These are phyloP conservation scores for Lathronympha strigana DNA, from an alignment of 2,888 invertebrate genomes.

Conservation along the genomic window DNA sequence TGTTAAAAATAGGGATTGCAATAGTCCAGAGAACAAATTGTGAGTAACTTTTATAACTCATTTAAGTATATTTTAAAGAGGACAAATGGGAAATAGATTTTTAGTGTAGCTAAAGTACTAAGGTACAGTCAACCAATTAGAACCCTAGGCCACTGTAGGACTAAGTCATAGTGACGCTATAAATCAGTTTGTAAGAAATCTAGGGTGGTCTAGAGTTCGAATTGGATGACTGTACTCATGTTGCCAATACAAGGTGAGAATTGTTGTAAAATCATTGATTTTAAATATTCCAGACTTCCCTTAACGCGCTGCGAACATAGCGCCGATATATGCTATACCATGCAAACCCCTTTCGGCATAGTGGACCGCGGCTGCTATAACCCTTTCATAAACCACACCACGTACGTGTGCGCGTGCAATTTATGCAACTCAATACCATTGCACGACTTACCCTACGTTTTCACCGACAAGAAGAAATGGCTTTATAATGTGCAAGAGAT, in stretches of 20 bases:
- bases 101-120: too few relatives aligned
- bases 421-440: constrained; percentile 71
- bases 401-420: constrained; percentile 72
- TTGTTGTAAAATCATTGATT: background rate
- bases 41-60: constrained; percentile 51
- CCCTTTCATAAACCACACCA: constrained; percentile 61
- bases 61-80: too few relatives aligned
- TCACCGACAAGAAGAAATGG: constrained; percentile 65
- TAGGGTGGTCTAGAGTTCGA: too few relatives aligned
- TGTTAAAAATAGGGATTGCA: constrained; percentile 58
- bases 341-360: constrained; percentile 73
- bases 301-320: constrained; percentile 58
- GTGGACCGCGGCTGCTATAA: constrained; percentile 71
- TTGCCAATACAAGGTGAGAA: too few relatives aligned
- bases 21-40: constrained; percentile 63
- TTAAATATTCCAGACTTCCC: constrained; percentile 58
- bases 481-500: constrained; percentile 67
- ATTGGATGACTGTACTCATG: too few relatives aligned
- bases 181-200: too few relatives aligned
- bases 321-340: constrained; percentile 67
- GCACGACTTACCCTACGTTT: constrained; percentile 68
- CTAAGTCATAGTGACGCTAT: too few relatives aligned
- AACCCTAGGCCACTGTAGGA: too few relatives aligned
- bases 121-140: too few relatives aligned
- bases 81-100: too few relatives aligned